These are phyloP conservation scores for Pseudococcus jackbeardsleyi DNA, from an alignment of 2,888 invertebrate species.

Conservation along the genomic window DNA sequence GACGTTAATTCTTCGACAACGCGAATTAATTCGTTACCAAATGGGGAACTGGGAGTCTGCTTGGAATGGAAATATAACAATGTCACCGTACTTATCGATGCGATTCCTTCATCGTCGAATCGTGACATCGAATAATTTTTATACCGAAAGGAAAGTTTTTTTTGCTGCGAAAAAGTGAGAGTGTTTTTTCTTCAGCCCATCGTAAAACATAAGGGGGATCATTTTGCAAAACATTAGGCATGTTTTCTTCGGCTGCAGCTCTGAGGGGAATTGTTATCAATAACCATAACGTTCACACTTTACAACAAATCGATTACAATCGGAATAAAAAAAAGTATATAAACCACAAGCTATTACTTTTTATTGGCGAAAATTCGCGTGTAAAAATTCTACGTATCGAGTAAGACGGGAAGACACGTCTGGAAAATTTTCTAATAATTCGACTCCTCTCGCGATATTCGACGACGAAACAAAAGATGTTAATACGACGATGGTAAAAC, in stretches of 20 bases:
- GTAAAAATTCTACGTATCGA: background rate
- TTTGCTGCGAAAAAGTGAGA: background rate
- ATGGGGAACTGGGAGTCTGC: background rate
- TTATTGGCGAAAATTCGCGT: background rate
- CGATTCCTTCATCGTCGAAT: background rate
- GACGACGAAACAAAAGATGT: background rate
- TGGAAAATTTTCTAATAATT: background rate
- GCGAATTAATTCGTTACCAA: background rate
- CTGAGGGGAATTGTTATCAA: constrained; percentile 18
- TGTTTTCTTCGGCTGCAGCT: background rate
- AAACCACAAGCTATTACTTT: background rate
- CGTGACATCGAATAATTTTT: constrained; percentile 24
- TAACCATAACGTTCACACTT: constrained; percentile 1
- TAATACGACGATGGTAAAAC: background rate
- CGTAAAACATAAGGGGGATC: background rate
- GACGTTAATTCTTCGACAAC: background rate
- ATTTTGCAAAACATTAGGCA: constrained; percentile 31
- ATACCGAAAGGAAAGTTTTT: background rate
- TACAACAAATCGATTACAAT: constrained; percentile 14
- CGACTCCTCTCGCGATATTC: background rate
- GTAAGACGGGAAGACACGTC: background rate
- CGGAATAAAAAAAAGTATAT: constrained; percentile 2
- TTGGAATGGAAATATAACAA: background rate
- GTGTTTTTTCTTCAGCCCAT: background rate
- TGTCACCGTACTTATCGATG: background rate